Base-by-base conservation (phyloP, 2,113 vertebrate genomes). In the Corythornis madagascariensis region DNA sequence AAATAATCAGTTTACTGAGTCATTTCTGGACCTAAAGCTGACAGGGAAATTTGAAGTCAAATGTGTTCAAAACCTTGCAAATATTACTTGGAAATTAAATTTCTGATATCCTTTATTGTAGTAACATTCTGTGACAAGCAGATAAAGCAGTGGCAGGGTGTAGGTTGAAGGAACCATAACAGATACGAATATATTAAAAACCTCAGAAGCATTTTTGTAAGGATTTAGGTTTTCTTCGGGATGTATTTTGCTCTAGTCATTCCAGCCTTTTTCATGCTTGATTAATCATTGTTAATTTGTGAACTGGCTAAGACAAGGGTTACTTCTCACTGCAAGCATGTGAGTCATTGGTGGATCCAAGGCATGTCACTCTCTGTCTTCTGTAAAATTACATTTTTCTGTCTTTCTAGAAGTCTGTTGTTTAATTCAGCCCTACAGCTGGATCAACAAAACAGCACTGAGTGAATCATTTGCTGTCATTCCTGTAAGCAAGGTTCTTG, bases 341-440 rank as follows among this genome's bases (percentile, higher is more conserved):
- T 96, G 87, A 95, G 67, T 96, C 87, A 95, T 90, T 85, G 67
- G 53, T 94, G 65, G 65, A 96, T 88, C 53, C 65, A 88, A 94
- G 85, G 47, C 82, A 91, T 88, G 92, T 74, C 91, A 93, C 61
- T 86, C 57, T 85, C 65, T 85, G 77, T 92, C 93, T 92, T 87
- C 70, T 89, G 53, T 66, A 84, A 93, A 95, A 91, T 75, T 75
- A 35, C 69, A 63, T 87, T 93, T 89, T 93, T 90, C 31, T 85
- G 21, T 81, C 74, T 96, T 93, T 89, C 61, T 83, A 74, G 59
- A 93, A 94, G 92, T 89, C 61, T 88, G 90, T 83, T 83, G 80
- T 92, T 84, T 92, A 94, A 91, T 90, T 94, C 80, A 94, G 65
- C 75, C 91, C 79, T 93, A 72, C 89, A 96, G 91, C 94, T 96